Percentiles rank a stretch among this genome's conserved stretches.
These are phyloP conservation scores for Stylophora pistillata DNA, from an alignment of 64 coral and sea anemone species.

Conservation along the genomic window DNA sequence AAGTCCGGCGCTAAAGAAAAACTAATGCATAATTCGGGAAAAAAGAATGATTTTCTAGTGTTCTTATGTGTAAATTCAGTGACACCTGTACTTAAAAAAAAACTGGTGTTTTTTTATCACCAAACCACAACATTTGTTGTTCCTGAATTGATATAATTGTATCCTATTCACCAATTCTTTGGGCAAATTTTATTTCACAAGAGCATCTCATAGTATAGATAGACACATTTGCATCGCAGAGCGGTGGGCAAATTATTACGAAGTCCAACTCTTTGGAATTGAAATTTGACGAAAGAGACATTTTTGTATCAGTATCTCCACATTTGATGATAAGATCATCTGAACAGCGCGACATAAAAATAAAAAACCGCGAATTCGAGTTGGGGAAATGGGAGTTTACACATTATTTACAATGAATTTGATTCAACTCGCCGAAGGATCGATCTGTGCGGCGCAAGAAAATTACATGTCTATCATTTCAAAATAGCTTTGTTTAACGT, in stretches of 20 bases:
- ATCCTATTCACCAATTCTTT: neutral
- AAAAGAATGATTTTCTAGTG: slow-evolving; percentile 22
- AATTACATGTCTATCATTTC: neutral
- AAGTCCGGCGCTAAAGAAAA: neutral
- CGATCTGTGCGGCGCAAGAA: neutral
- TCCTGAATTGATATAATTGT: neutral
- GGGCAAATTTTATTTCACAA: neutral
- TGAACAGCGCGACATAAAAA: neutral
- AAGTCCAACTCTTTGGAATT: neutral
- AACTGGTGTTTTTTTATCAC: neutral
- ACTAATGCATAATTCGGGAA: slow-evolving; percentile 7
- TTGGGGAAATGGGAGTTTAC: neutral
- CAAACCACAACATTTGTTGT: neutral
- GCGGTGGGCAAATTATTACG: neutral
- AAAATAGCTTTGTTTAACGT: neutral
- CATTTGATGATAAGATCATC: neutral
- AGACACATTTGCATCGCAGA: neutral
- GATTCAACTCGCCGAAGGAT: neutral
- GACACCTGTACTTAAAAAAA: neutral
- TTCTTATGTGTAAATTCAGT: slow-evolving; percentile 3
- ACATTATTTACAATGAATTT: neutral
- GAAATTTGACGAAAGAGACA: slow-evolving; percentile 2
- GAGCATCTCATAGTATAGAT: neutral
- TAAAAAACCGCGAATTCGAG: neutral
- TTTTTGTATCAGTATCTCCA: neutral